Evolutionary conservation across 2,113 vertebrate genomes (phyloP).

Genomic region (Propithecus coquereli): DNA sequence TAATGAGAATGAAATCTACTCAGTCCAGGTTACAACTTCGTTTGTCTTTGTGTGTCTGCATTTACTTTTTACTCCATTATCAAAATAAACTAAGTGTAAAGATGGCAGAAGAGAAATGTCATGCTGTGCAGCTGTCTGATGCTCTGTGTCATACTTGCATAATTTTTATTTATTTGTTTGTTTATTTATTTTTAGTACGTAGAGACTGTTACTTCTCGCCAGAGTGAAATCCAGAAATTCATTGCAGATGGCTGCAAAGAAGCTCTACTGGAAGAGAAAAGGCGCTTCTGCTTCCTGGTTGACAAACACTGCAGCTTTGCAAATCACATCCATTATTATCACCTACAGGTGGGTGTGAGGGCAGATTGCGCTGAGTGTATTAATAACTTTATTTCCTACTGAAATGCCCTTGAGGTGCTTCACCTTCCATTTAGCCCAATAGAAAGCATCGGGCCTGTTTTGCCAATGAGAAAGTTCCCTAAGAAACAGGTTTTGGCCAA

Average conservation of each 20-base stretch:
- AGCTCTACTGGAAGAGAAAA: conserved; percentile 95
- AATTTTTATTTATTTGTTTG: background rate
- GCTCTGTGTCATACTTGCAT: background rate
- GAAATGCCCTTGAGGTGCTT: background rate
- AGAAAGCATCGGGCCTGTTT: background rate
- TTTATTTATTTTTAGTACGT: conserved; percentile 84
- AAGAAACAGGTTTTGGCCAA: background rate
- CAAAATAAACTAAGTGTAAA: background rate
- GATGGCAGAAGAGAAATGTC: background rate
- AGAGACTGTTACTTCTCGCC: conserved; percentile 90
- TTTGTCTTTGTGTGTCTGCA: background rate
- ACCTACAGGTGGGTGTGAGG: conserved; percentile 86
- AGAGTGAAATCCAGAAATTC: conserved; percentile 95
- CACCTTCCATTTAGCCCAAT: background rate
- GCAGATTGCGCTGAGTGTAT: background rate
- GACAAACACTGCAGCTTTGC: conserved; percentile 97
- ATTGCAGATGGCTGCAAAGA: conserved; percentile 95
- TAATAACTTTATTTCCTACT: background rate
- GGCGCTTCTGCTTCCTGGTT: conserved; percentile 96
- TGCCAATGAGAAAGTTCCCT: background rate
- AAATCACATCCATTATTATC: conserved; percentile 87
- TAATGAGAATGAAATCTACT: background rate
- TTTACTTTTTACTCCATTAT: background rate
- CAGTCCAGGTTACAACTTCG: background rate
- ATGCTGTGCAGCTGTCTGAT: background rate